phyloP scores from a whole-genome alignment of 2,113 vertebrate species.

The Hiodon alosoides region DNA sequence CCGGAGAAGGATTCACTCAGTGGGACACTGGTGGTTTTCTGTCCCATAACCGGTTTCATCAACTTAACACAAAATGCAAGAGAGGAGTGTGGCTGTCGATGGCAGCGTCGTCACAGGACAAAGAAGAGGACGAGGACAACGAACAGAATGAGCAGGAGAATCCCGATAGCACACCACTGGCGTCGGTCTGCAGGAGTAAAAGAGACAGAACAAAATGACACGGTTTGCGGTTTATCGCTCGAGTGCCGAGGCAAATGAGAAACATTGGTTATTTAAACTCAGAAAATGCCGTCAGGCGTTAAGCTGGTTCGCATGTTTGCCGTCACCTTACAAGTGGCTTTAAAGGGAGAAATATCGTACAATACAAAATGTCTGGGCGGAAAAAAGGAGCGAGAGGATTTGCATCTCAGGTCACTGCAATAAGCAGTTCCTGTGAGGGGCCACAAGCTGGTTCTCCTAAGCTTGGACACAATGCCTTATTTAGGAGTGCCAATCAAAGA shows the following conservation, averaged over 20 bases:
- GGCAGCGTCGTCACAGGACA: slow-evolving; percentile 68
- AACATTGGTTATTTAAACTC: not conserved
- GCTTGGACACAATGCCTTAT: slow-evolving; percentile 27
- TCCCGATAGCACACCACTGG: slow-evolving; percentile 92
- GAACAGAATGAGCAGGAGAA: slow-evolving; percentile 78
- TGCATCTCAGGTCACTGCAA: slow-evolving; percentile 19
- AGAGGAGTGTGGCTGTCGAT: not conserved
- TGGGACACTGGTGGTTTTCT: not conserved
- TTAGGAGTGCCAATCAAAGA: slow-evolving; percentile 22
- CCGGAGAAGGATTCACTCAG: not conserved
- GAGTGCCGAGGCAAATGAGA: not conserved
- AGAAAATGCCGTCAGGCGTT: not conserved
- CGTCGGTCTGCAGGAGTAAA: slow-evolving; percentile 76
- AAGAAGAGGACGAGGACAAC: slow-evolving; percentile 84
- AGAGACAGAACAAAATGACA: not conserved
- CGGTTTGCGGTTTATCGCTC: not conserved
- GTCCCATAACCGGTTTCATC: too few species aligned
- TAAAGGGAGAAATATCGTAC: not conserved
- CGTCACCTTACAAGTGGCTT: too few species aligned
- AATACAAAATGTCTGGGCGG: not conserved
- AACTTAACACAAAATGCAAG: too few species aligned
- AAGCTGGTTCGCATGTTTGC: too few species aligned
- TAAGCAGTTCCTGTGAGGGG: slow-evolving; percentile 27
- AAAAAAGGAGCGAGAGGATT: not conserved
- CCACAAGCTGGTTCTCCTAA: slow-evolving; percentile 24